Evolutionary conservation across 2,888 invertebrate species (phyloP), one percentile per base, ranked within the genome.

Genomic region (Melitaea athalia): DNA sequence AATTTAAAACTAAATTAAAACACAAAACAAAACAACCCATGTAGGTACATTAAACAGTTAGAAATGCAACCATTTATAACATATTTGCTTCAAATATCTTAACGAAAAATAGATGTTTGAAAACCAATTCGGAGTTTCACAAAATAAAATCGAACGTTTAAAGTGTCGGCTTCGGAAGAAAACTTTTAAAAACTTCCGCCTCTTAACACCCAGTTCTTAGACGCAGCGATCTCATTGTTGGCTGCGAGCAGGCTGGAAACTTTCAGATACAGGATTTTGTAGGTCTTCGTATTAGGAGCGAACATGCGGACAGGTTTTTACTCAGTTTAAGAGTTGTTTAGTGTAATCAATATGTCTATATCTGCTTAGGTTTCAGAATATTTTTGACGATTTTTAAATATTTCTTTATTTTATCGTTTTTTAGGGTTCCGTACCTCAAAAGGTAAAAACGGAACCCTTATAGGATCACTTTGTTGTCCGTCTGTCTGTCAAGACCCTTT

Each of bases 161-260:
- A 64, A 71, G 71, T 67, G 53, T 62, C 17, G 59, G 61, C 67
- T 57, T 59, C 61, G 61, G 61, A 53, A 50, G 42, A 64, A 64
- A 52, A 67, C 42, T 69, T 71, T 69, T 71, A 67, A 67, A 55
- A 68, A 67, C 45, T 69, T 63, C 52, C 47, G 61, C 50, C 63
- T 63, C 67, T 64, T 66, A 49, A 45, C 64, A 45, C 55, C 65
- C 64, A 33, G 62, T 15, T 57, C 62, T 53, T 31, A 55, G 59
- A 57, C 59, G 24, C 50, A 11, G 15, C 52, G 53, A 60, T 57
- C 12, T 33, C 33, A 38, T 59, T 64, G 47, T 57, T 64, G 55
- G 57, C 33, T 64, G 38, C 49, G 57, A 59, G 42, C 42, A 42
- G 57, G 65, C 67, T 55, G 60, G 17, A 63, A 69, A 57, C 31